Evolutionary conservation across 2,113 vertebrate genomes (phyloP).

Genomic region (Cariama cristata): DNA sequence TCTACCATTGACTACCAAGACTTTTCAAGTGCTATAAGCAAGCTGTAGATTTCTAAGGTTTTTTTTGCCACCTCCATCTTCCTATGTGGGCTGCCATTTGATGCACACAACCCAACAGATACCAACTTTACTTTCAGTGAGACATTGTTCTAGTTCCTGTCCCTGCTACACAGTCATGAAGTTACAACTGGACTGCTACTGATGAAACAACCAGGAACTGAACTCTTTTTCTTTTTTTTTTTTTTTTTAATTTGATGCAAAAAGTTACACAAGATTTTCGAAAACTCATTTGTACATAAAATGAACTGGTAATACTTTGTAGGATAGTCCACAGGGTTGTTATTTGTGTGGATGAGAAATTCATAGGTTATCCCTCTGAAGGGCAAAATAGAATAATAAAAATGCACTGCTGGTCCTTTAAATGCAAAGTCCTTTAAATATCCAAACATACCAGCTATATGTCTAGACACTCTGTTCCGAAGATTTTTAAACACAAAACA

Average conservation of each 20-base stretch:
- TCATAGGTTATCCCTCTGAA: not conserved
- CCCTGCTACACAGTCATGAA: not conserved
- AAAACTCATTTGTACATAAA: not conserved
- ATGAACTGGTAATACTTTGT: not conserved
- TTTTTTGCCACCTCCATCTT: not conserved
- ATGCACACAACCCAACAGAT: not conserved
- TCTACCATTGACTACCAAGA: not conserved
- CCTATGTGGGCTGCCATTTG: not conserved
- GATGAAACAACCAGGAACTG: not conserved
- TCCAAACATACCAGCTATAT: not conserved
- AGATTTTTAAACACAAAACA: not conserved
- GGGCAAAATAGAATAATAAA: not conserved
- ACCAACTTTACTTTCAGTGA: not conserved
- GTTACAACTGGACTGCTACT: fast-evolving
- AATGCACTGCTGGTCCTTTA: not conserved
- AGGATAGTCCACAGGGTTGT: not conserved
- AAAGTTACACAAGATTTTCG: not conserved
- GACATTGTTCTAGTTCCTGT: not conserved
- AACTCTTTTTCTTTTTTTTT: fast-evolving
- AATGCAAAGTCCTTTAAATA: not conserved
- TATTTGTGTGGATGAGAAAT: not conserved
- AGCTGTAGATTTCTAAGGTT: not conserved
- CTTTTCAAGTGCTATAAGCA: not conserved
- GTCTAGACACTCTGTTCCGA: not conserved
- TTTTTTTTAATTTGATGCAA: not conserved